Evolutionary conservation across 2,888 invertebrate species (phyloP).

Genomic region (Koerneria pararmatus): DNA sequence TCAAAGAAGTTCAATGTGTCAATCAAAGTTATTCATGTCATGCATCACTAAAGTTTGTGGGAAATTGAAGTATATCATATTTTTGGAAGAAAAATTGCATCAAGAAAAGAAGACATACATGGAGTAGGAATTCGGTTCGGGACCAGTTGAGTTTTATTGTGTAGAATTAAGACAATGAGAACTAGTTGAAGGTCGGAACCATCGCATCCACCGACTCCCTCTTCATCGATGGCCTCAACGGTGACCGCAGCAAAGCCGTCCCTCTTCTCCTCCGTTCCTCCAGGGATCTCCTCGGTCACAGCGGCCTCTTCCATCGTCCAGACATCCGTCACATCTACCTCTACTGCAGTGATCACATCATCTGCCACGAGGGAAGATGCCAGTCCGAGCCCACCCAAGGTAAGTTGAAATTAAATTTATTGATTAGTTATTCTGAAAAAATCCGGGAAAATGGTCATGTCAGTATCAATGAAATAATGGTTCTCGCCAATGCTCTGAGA

Average conservation of each 20-base stretch:
- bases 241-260: not conserved
- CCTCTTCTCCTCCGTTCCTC: not conserved
- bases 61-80: too few species aligned
- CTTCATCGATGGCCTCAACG: not conserved
- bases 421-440: not conserved
- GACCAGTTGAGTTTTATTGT: too few species aligned
- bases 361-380: conserved; percentile 14
- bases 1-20: too few species aligned
- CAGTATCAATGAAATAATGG: not conserved
- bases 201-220: conserved; percentile 5
- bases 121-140: too few species aligned
- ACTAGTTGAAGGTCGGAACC: not conserved
- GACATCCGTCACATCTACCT: conserved; percentile 17
- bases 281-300: not conserved
- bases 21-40: too few species aligned
- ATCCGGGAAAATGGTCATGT: not conserved
- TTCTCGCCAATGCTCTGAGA: not conserved
- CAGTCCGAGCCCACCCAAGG: conserved; percentile 35
- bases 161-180: too few species aligned
- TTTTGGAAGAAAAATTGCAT: too few species aligned
- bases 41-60: too few species aligned
- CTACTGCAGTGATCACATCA: conserved; percentile 14
- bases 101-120: too few species aligned
- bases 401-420: not conserved
- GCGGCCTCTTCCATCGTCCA: not conserved